Evolutionary conservation across 2,888 invertebrate species (phyloP).

Genomic region (Corythucha ciliata): DNA sequence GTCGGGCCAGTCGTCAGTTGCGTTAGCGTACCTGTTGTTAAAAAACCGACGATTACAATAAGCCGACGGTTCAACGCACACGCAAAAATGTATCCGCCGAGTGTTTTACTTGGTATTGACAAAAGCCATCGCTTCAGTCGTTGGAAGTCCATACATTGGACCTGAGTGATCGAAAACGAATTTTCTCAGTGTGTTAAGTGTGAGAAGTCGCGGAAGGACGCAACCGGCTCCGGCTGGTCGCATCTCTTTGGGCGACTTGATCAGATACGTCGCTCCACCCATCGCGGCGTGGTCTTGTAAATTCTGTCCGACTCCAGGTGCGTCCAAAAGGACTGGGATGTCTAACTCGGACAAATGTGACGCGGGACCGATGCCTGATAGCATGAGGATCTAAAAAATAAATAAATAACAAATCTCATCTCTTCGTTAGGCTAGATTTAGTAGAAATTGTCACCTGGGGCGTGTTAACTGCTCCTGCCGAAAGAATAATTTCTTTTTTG

Average conservation of each 20-base stretch:
- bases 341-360: conserved; percentile 52
- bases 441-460: conserved; percentile 47
- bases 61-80: neutral
- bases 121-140: conserved; percentile 69
- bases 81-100: neutral
- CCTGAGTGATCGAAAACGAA: conserved; percentile 55
- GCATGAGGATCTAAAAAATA: conserved; percentile 57
- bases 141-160: conserved; percentile 63
- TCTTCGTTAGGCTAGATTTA: neutral
- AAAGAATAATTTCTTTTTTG: conserved; percentile 68
- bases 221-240: conserved; percentile 50
- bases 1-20: conserved; percentile 63
- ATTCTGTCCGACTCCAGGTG: conserved; percentile 68
- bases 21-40: conserved; percentile 55
- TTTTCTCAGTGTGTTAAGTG: conserved; percentile 50
- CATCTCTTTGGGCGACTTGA: conserved; percentile 51
- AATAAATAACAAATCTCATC: neutral
- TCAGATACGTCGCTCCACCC: conserved; percentile 64
- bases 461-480: conserved; percentile 74
- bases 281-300: conserved; percentile 75
- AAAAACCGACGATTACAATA: neutral
- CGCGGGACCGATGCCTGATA: conserved; percentile 70
- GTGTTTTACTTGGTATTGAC: conserved; percentile 52
- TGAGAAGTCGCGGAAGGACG: conserved; percentile 56
- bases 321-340: conserved; percentile 52